These are phyloP conservation scores for Bombus vancouverensis DNA, from an alignment of 1,140 invertebrate species.

Conservation along the genomic window DNA sequence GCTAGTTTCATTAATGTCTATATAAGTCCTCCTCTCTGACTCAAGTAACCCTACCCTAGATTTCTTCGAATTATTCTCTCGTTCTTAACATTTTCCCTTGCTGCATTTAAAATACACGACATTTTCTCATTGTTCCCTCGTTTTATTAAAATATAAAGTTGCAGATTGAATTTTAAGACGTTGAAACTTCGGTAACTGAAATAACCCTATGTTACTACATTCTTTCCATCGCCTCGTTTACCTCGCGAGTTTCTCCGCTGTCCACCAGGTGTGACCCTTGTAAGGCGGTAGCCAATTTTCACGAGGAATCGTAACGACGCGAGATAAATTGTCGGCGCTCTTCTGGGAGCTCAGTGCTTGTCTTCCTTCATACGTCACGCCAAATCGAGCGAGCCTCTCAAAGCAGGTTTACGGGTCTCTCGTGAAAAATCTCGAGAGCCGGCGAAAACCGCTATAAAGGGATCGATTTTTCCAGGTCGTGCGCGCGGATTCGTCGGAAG, in stretches of 20 bases:
- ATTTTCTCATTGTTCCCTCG: too few relatives aligned
- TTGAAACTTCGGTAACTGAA: too few relatives aligned
- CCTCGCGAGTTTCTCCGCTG: background rate
- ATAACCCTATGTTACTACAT: too few relatives aligned
- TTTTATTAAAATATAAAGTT: too few relatives aligned
- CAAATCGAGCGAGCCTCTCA: slow-evolving; percentile 21
- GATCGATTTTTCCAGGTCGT: slow-evolving; percentile 22
- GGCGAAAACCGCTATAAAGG: background rate
- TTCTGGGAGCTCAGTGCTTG: background rate
- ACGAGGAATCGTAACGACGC: slow-evolving; percentile 7
- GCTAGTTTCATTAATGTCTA: too few relatives aligned
- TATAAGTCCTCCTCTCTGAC: accelerated
- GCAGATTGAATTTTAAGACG: too few relatives aligned
- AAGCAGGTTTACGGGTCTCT: slow-evolving; percentile 16
- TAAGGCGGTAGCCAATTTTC: background rate
- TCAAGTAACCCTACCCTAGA: too few relatives aligned
- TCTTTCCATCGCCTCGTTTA: background rate
- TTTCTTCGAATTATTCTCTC: too few relatives aligned
- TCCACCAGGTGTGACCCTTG: background rate
- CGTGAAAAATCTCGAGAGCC: slow-evolving; percentile 16
- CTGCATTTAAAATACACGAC: too few relatives aligned
- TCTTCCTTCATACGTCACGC: background rate
- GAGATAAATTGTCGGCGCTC: slow-evolving; percentile 21
- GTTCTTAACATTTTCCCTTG: too few relatives aligned
- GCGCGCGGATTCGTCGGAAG: background rate